These are phyloP conservation scores for Coelopa pilipes DNA, from an alignment of 2,888 invertebrate species.

Conservation along the genomic window DNA sequence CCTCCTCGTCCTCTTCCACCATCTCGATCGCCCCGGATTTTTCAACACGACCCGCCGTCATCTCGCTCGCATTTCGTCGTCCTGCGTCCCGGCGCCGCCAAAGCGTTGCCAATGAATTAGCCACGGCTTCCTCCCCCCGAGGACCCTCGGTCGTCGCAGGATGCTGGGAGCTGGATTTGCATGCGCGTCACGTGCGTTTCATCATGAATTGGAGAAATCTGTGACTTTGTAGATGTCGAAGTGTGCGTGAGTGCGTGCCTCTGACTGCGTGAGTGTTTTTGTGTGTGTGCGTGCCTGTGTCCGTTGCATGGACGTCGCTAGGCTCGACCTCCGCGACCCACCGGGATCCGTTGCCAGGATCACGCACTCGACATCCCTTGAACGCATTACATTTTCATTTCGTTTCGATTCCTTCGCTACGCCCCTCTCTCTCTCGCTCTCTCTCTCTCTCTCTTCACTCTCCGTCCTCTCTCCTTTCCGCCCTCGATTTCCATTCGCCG, in stretches of 20 bases:
- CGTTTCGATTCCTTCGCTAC: too few species aligned
- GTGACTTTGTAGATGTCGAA: conserved; percentile 24
- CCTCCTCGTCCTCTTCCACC: not conserved
- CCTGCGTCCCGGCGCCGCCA: not conserved
- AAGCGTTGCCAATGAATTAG: conserved; percentile 26
- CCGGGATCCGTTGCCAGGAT: not conserved
- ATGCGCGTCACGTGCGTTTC: conserved; percentile 25
- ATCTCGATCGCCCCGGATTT: not conserved
- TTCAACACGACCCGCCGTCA: not conserved
- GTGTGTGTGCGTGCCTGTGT: not conserved
- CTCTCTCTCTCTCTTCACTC: too few species aligned
- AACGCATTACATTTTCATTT: conserved; percentile 22
- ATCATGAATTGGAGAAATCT: conserved; percentile 34
- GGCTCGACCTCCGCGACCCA: not conserved
- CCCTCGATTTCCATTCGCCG: not conserved
- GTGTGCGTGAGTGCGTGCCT: conserved; percentile 3
- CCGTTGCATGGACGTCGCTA: not conserved
- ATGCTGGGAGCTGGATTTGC: not conserved
- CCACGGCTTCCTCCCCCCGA: not conserved
- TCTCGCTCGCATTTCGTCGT: not conserved
- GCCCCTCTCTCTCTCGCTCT: too few species aligned
- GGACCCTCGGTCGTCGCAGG: not conserved
- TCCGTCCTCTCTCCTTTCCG: too few species aligned
- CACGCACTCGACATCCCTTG: not conserved
- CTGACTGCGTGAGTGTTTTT: too few species aligned